Conservation (phyloP, 2,888 invertebrate species). For the Iphiclides podalirius region DNA sequence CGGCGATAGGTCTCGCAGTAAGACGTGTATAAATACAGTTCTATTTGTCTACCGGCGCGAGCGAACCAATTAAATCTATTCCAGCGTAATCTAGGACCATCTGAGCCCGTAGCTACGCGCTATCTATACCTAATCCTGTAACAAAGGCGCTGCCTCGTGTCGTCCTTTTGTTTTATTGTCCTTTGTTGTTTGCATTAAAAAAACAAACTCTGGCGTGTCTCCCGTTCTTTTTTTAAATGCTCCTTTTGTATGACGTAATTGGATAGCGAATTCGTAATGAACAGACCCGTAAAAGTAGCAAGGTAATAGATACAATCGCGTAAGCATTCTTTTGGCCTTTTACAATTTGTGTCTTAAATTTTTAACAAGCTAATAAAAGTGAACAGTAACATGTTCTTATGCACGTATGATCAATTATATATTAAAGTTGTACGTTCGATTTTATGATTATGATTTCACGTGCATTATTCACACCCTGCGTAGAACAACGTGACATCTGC, state of each 20-base stretch:
- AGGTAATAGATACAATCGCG: too few relatives aligned
- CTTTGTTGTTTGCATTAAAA: slow-evolving; percentile 5
- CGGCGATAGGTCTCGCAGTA: slow-evolving; percentile 27
- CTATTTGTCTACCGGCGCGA: slow-evolving; percentile 46
- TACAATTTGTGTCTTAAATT: too few relatives aligned
- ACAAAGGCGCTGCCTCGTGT: slow-evolving; percentile 26
- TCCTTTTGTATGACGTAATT: not conserved
- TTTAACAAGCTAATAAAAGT: too few relatives aligned
- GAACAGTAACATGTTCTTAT: too few relatives aligned
- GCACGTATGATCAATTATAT: too few relatives aligned
- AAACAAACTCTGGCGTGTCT: not conserved
- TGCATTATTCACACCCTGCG: too few relatives aligned
- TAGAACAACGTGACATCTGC: too few relatives aligned
- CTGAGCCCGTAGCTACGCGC: slow-evolving; percentile 38
- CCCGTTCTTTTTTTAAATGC: not conserved
- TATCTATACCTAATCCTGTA: slow-evolving; percentile 28
- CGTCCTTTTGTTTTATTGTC: slow-evolving; percentile 10
- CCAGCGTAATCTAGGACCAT: slow-evolving; percentile 52
- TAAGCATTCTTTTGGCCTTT: too few relatives aligned
- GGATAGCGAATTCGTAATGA: not conserved
- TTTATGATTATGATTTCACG: too few relatives aligned
- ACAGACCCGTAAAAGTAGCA: not conserved
- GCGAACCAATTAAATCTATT: slow-evolving; percentile 51
- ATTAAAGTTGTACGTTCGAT: too few relatives aligned
- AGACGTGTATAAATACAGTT: slow-evolving; percentile 48